A percentile compares a stretch with the other conserved stretches of the same genome.
phyloP scores from a whole-genome alignment of 2,888 invertebrate species.

The Pyralis farinalis region DNA sequence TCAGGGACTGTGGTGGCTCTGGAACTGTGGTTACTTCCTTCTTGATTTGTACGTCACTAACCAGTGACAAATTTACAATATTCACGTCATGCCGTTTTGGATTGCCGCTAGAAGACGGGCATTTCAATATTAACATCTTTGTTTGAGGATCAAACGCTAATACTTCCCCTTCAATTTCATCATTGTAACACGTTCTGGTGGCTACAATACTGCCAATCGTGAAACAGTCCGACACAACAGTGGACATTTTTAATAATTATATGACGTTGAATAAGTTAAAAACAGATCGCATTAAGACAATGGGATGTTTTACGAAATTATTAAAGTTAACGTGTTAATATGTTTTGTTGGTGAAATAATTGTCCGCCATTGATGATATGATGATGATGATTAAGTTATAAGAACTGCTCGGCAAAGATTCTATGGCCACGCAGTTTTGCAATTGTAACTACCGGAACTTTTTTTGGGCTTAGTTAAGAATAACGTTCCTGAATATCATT shows the following conservation, averaged over 20 bases:
- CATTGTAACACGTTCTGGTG: slow-evolving; percentile 95
- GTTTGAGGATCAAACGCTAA: slow-evolving; percentile 95
- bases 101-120: slow-evolving; percentile 84
- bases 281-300: slow-evolving; percentile 32
- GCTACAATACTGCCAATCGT: slow-evolving; percentile 95
- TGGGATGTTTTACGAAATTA: slow-evolving; percentile 8
- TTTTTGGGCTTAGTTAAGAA: no score
- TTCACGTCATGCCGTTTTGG: slow-evolving; percentile 91
- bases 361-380: slow-evolving; percentile 40
- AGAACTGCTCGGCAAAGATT: no score
- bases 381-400: no score
- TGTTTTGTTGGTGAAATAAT: slow-evolving; percentile 29
- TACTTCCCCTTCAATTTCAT: slow-evolving; percentile 96
- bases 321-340: slow-evolving; percentile 22
- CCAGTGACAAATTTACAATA: slow-evolving; percentile 93
- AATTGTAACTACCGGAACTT: no score
- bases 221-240: slow-evolving; percentile 95
- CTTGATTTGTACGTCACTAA: slow-evolving; percentile 94
- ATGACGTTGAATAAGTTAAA: slow-evolving; percentile 19
- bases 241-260: slow-evolving; percentile 67
- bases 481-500: no score
- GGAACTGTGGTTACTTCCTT: slow-evolving; percentile 86
- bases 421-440: no score
- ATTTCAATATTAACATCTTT: slow-evolving; percentile 93
- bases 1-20: slow-evolving; percentile 65